Percentiles rank a stretch among this genome's conserved stretches.
Conservation (phyloP, 2,888 invertebrate genomes). For the Belgica antarctica region DNA sequence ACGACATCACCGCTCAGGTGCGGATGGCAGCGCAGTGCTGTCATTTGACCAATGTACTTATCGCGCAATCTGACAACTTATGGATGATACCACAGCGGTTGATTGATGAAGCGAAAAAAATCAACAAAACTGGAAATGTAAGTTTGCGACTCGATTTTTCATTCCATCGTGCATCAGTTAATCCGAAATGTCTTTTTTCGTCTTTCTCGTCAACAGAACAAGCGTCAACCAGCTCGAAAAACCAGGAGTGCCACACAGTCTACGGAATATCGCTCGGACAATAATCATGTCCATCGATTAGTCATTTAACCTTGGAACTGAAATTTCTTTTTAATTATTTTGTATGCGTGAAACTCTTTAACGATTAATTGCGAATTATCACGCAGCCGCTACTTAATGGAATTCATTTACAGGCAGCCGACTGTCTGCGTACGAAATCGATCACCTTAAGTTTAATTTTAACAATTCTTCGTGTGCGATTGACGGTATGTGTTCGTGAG, state of each 20-base stretch:
- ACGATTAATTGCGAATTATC: neutral
- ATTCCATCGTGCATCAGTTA: neutral
- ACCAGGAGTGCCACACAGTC: conserved; percentile 46
- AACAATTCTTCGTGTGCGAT: neutral
- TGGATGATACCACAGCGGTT: conserved; percentile 78
- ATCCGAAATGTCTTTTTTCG: conserved; percentile 15
- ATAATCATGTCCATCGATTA: conserved; percentile 43
- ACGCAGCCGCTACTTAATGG: conserved; percentile 8
- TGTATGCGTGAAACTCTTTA: neutral
- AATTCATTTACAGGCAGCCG: conserved; percentile 5
- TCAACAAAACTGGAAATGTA: conserved; percentile 51
- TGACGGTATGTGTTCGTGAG: conserved; percentile 2
- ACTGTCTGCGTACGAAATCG: conserved; percentile 2
- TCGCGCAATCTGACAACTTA: conserved; percentile 72
- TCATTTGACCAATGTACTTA: conserved; percentile 77
- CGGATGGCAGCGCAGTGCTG: conserved; percentile 86
- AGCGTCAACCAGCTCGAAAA: conserved; percentile 51
- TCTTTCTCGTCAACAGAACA: conserved; percentile 48
- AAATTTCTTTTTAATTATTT: conserved; percentile 11
- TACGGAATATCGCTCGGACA: conserved; percentile 38
- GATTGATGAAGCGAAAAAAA: conserved; percentile 61
- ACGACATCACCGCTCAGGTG: conserved; percentile 70
- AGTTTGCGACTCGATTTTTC: conserved; percentile 15
- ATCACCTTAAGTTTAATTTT: conserved; percentile 1
- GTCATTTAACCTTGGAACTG: conserved; percentile 42